Evolutionary conservation across 2,113 vertebrate genomes (phyloP).

Genomic region (Puma concolor): DNA sequence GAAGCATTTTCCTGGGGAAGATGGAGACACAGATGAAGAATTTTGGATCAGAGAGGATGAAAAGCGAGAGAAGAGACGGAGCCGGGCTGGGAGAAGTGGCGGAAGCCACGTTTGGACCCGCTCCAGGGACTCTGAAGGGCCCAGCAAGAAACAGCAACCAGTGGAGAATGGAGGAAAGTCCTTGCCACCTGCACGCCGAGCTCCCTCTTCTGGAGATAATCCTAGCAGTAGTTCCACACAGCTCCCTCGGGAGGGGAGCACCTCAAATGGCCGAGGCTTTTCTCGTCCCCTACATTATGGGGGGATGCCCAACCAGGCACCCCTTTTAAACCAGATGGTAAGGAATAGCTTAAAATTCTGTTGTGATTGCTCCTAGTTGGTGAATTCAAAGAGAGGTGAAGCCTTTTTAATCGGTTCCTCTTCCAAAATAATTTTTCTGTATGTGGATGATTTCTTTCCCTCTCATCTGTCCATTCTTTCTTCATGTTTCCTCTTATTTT

Average conservation of each 20-base stretch:
- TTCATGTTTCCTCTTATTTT: not conserved
- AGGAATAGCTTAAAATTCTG: constrained; percentile 37
- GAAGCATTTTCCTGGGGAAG: constrained; percentile 97
- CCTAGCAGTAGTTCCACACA: constrained; percentile 72
- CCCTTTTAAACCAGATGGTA: constrained; percentile 84
- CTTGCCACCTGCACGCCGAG: constrained; percentile 82
- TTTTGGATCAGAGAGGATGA: constrained; percentile 94
- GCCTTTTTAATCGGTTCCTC: not conserved
- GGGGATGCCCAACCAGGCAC: constrained; percentile 80
- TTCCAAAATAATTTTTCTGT: not conserved
- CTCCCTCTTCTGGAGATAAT: constrained; percentile 74
- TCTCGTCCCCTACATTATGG: constrained; percentile 83
- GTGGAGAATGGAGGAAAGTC: constrained; percentile 87
- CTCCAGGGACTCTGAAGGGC: constrained; percentile 87
- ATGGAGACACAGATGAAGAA: constrained; percentile 98
- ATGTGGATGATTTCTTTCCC: not conserved
- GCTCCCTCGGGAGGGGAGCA: constrained; percentile 79
- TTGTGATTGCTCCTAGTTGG: not conserved
- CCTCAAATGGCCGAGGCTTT: constrained; percentile 83
- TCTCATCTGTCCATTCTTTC: not conserved
- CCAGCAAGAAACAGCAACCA: constrained; percentile 87
- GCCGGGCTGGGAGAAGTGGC: constrained; percentile 82
- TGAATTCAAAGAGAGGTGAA: not conserved
- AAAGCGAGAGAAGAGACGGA: constrained; percentile 92
- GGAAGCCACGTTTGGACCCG: constrained; percentile 87